phyloP scores from a whole-genome alignment of 2,888 invertebrate species.

The Polyommatus icarus region DNA sequence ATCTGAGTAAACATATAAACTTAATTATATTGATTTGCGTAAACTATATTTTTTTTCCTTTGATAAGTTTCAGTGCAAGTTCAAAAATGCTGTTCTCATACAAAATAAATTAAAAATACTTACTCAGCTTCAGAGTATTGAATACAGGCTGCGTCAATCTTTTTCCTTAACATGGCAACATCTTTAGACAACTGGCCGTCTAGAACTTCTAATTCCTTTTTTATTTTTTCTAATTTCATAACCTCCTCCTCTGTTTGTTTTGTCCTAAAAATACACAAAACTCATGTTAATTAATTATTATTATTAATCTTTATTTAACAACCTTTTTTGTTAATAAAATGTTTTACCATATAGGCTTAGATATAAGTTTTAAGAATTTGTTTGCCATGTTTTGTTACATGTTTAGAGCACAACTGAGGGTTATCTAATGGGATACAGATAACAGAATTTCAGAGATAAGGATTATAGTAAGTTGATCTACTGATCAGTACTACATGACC shows the following conservation, averaged over 20 bases:
- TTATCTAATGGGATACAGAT: slow-evolving; percentile 12
- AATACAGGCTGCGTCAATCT: slow-evolving; percentile 87
- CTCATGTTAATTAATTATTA: neutral
- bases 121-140: slow-evolving; percentile 88
- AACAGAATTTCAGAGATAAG: neutral
- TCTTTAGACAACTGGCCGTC: slow-evolving; percentile 86
- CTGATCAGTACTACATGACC: neutral
- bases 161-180: slow-evolving; percentile 86
- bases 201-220: slow-evolving; percentile 82
- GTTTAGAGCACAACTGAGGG: neutral
- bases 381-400: slow-evolving; percentile 44
- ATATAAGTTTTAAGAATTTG: slow-evolving; percentile 53
- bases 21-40: too few relatives aligned
- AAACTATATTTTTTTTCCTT: neutral
- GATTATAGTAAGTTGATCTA: neutral
- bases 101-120: slow-evolving; percentile 53
- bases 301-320: neutral
- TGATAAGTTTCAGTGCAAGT: neutral
- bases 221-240: slow-evolving; percentile 81
- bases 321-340: neutral
- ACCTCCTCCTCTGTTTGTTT: slow-evolving; percentile 87
- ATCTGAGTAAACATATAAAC: too few relatives aligned
- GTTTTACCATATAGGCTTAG: slow-evolving; percentile 56
- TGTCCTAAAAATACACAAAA: slow-evolving; percentile 74
- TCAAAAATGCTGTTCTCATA: neutral